Evolutionary conservation across 2,888 invertebrate species (phyloP).

Genomic region (Agrotis clavis): DNA sequence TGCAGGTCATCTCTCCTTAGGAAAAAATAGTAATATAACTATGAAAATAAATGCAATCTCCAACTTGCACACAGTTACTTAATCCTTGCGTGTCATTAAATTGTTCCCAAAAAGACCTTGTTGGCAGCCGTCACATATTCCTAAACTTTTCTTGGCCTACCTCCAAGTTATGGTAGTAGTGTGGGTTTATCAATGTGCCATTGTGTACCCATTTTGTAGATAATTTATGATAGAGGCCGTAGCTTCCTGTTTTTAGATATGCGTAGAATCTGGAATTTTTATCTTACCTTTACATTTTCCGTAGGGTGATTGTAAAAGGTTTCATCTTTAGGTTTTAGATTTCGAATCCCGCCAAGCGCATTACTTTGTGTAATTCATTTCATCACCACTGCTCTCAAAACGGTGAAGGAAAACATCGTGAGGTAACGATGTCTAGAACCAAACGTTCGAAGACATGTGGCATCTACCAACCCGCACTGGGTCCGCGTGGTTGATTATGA

Average conservation of each 20-base stretch:
- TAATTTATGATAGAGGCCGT: conserved; percentile 31
- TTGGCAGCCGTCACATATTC: conserved; percentile 44
- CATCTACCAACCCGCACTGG: too few relatives aligned
- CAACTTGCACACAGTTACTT: conserved; percentile 7
- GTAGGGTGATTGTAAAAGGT: neutral
- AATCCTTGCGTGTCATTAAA: conserved; percentile 45
- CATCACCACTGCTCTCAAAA: too few relatives aligned
- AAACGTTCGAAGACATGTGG: too few relatives aligned
- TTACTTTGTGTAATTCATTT: too few relatives aligned
- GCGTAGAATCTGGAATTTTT: conserved; percentile 13
- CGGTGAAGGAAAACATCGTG: too few relatives aligned
- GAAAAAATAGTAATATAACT: too few relatives aligned
- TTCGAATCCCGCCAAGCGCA: too few relatives aligned
- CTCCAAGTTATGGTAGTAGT: conserved; percentile 21
- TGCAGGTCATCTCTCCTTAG: too few relatives aligned
- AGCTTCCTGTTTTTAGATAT: conserved; percentile 14
- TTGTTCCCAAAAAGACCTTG: conserved; percentile 11
- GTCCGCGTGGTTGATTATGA: too few relatives aligned
- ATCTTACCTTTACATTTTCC: conserved; percentile 2
- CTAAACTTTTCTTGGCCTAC: conserved; percentile 52
- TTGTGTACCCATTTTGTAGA: conserved; percentile 51
- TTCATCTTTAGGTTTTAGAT: too few relatives aligned
- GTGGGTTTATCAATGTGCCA: conserved; percentile 52
- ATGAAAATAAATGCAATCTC: neutral
- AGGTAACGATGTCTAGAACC: too few relatives aligned